Base-by-base conservation (phyloP, 2,888 invertebrate genomes). In the Leptogaster cylindrica region DNA sequence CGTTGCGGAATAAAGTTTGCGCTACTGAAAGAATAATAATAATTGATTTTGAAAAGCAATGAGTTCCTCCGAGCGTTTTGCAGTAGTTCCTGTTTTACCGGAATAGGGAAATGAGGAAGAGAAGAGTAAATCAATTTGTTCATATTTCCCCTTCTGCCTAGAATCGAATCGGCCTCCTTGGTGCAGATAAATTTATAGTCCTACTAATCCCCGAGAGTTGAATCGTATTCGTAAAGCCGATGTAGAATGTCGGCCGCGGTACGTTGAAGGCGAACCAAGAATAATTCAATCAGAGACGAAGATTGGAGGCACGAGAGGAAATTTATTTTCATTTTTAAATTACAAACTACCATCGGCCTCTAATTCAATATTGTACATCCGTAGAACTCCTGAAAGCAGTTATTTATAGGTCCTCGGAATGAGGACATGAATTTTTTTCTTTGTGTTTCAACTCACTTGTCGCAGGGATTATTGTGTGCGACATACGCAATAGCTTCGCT, bases 201-300 rank as follows among this genome's bases (percentile, higher is more conserved):
- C 55, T 23, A 16, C 55, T 36, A 31, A 31, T 36, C 39, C 55
- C 39, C 39, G 25, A 55, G 20, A 55, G 33, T 36, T 8, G 31
- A 7, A 2, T 23, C 14, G 12, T 20, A 36, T 36, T 52, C 39
- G 39, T 55, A 55, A 55, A 39, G 55, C 39, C 55, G 55, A 18
- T 36, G n/a, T 23, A 7, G 20, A 18, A 33, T 6, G 31, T 55
- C 23, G 39, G 20, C 23, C 31, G 25, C 18, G 8, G n/a, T 36
- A 18, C 8, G 20, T 36, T 55, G 55, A 55, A 55, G 55, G 55
- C 23, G 39, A 36, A 28, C 52, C 39, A 55, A 39, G 55, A 55
- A 55, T 55, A 55, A 55, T 55, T 55, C 39, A 55, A 55, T 55
- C 36, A 55, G 55, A 36, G 36, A 46, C 23, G 18, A 31, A 16